These are phyloP conservation scores for Phrynocephalus forsythii DNA, from an alignment of 2,797 vertebrate species.

Conservation along the genomic window DNA sequence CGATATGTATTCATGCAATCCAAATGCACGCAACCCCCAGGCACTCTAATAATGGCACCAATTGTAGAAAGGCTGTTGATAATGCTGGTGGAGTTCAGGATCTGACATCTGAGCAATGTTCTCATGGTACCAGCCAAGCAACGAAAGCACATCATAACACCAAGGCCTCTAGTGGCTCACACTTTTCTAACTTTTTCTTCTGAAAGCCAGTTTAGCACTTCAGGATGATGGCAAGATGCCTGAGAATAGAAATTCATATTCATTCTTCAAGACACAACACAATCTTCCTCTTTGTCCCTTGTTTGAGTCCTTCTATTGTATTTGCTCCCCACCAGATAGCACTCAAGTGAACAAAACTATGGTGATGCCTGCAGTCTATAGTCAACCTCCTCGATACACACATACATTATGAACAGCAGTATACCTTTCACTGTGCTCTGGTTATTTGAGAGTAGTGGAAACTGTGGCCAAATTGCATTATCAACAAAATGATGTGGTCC, in stretches of 20 bases:
- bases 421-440: too few species aligned
- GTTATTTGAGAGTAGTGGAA: too few species aligned
- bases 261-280: not conserved
- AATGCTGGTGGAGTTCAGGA: not conserved
- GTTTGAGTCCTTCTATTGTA: not conserved
- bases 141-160: not conserved
- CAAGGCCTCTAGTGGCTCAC: constrained; percentile 2
- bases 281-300: not conserved
- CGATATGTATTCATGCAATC: too few species aligned
- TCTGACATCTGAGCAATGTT: not conserved
- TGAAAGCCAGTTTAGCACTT: constrained; percentile 1
- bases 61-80: not conserved
- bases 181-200: constrained; percentile 4
- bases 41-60: not conserved
- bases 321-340: too few species aligned
- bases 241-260: constrained; percentile 24
- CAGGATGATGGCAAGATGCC: not conserved
- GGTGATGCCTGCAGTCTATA: too few species aligned
- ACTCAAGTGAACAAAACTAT: not conserved
- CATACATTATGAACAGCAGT: too few species aligned
- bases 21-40: not conserved
- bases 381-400: too few species aligned
- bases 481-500: too few species aligned
- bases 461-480: too few species aligned
- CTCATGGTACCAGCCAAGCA: not conserved